Base-by-base conservation (phyloP, 2,113 vertebrate genomes). In the Tonatia bakeri region DNA sequence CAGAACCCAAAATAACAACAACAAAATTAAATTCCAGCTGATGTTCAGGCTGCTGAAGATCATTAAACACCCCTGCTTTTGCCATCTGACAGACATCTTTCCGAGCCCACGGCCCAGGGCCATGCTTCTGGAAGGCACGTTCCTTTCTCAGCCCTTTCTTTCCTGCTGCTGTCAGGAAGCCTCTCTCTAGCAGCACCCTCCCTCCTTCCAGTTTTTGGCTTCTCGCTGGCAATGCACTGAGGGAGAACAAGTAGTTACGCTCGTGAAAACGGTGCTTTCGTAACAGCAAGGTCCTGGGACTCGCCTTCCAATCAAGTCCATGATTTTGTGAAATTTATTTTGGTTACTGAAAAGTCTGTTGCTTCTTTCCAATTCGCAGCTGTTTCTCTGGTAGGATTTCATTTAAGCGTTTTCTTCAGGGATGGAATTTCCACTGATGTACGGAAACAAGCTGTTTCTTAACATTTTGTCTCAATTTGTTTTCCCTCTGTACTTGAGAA, bases 1-100 rank as follows among this genome's bases (percentile, higher is more conserved):
- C 22, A 16, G 50, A 72, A 40, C 5, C 13, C 31, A 22, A 73
- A 93, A 77, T 33, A 83, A 24, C n/a, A 90, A 85, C n/a, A 65
- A 86, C 26, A 38, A 87, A 95, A 65, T 91, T 70, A 86, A 65
- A 91, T 93, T 67, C 67, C 40, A 90, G 84, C 36, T 84, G 50
- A 56, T 92, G 56, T 79, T 59, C 24, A 67, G 47, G 38, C 73
- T 47, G 13, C n/a, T 77, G 26, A 93, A 86, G 26, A 85, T 67
- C 31, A 40, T 16, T 33, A 83, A 43, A 56, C 10, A 79, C 3
- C 24, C 7, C 33, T 20, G 69, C 82, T 82, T 72, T 61, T 64
- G 75, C 33, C 24, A 56, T n/a, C 70, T 87, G 69, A 61, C 22
- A 59, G 75, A 47, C 26, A 38, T 28, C 64, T 83, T 70, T 65